Evolutionary conservation across 2,113 vertebrate species (phyloP).

Genomic region (Rhea pennata): DNA sequence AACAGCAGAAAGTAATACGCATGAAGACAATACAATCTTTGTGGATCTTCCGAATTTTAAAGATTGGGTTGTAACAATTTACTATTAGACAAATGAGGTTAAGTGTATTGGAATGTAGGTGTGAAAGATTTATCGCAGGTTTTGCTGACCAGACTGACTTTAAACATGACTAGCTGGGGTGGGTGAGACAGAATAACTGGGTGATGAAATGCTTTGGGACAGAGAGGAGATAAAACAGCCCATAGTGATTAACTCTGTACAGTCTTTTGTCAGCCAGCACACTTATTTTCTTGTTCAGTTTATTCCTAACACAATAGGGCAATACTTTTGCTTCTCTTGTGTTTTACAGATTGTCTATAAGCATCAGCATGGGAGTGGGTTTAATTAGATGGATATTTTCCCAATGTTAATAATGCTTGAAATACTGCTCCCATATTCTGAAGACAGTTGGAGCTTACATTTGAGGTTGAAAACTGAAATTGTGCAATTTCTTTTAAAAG

Average conservation of each 20-base stretch:
- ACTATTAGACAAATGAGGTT: not conserved
- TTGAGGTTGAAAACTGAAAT: not conserved
- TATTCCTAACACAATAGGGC: not conserved
- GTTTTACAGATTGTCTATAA: not conserved
- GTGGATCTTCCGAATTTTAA: not conserved
- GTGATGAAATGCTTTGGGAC: not conserved
- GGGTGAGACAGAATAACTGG: accelerated
- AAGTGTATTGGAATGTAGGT: not conserved
- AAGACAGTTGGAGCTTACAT: not conserved
- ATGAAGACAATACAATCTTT: accelerated
- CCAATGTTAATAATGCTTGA: not conserved
- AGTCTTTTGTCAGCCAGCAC: not conserved
- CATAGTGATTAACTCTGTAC: not conserved
- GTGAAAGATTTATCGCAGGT: not conserved
- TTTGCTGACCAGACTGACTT: not conserved
- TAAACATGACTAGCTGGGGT: accelerated
- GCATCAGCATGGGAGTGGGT: not conserved
- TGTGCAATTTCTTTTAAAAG: not conserved
- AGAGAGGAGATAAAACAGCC: not conserved
- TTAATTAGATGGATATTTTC: not conserved
- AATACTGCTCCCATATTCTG: not conserved
- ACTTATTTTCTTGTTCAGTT: not conserved
- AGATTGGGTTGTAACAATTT: not conserved
- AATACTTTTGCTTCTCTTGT: not conserved
- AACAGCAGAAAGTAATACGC: not conserved